Base-by-base conservation (phyloP, 2,113 vertebrate species). In the Lophius piscatorius region DNA sequence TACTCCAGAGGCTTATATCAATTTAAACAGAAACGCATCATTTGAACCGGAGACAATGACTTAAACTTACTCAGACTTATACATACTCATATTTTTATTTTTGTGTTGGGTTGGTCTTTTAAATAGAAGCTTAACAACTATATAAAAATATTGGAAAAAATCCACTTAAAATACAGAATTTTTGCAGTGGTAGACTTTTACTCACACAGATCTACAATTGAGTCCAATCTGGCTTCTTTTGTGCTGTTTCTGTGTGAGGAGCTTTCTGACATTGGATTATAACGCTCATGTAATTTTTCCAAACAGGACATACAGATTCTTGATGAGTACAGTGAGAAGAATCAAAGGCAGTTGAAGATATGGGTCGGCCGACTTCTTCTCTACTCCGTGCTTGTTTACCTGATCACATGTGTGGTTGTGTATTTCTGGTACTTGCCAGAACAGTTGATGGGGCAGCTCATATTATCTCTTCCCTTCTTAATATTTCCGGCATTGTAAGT, bases 361-460 rank as follows among this genome's bases (percentile, higher is more conserved):
- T 99, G 95, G 95, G 86, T 97, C 52, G 93, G 95, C 87, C 92
- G 96, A 46, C 90, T 99, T 74, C 91, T 98, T 64, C 76, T 98
- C 3, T 97, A 99, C 84, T 98, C 97, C 1, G 90, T 85, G 17
- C 6, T 98, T 48, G 89, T 98, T 40, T 98, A 94, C 86, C 80
- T 98, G 68, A 52, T 94, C 40, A 93, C 92, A 14, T 94, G 91
- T 76, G 20, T 93, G 56, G 83, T 98, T 74, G 94, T 98, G 2
- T 99, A 97, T 83, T 89, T 92, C 7, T 98, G 96, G 94, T 98
- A 94, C 89, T 91, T 99, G 78, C 97, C 97, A 11, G 94, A 98
- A 31, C 94, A 91, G 76, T 84, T 93, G 76, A 94, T 94, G 72
- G 94, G 92, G 70, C 93, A 92, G 64, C 75, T 98, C 44, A 83